Base-by-base conservation (phyloP, 2,797 vertebrate species). In the Lutjanus campechanus region DNA sequence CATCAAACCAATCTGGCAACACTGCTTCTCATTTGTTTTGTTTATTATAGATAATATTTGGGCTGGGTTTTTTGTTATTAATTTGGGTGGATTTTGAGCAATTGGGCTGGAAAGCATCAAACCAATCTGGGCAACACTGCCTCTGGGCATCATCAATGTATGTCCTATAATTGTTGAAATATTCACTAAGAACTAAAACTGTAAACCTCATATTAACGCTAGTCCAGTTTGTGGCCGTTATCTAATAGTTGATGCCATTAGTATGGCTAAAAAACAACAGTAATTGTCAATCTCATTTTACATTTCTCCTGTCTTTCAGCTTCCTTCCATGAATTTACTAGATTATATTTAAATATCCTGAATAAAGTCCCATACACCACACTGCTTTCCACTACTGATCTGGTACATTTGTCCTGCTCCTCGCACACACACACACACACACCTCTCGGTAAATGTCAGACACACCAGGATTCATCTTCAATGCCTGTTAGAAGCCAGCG, bases 371-470 rank as follows among this genome's bases (percentile, higher is more conserved):
- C 46, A 17, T 43, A 54, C 20, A 59, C 46, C 12, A 58, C n/a
- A 61, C 47, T 75, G 69, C 59, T 83, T 77, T 77, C 19, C 61
- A 69, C 49, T 80, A 68, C 63, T 36, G 40, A 68, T 50, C n/a
- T 66, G 70, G n/a, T 70, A 11, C 69, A 53, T 40, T 69, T 61
- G 40, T 46, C 0, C 1, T 25, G 15, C 49, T 58, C 17, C 60
- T 41, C 70, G 12, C 1, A 3, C 29, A 9, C 53, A 65, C 67
- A 19, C 67, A 19, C 19, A 55, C 54, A 53, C 1, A 8, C n/a
- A 13, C 47, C 25, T 25, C n/a, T 76, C 49, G 43, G 64, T 76
- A 88, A 84, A 90, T 86, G 83, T 87, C 84, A 91, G 65, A 79
- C 68, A 85, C 84, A 77, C 58, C 76, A 77, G 82, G 56, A 79